Percentiles rank a stretch among this genome's conserved stretches.
Conservation (phyloP, 2,113 vertebrate species). For the Scomber colias region DNA sequence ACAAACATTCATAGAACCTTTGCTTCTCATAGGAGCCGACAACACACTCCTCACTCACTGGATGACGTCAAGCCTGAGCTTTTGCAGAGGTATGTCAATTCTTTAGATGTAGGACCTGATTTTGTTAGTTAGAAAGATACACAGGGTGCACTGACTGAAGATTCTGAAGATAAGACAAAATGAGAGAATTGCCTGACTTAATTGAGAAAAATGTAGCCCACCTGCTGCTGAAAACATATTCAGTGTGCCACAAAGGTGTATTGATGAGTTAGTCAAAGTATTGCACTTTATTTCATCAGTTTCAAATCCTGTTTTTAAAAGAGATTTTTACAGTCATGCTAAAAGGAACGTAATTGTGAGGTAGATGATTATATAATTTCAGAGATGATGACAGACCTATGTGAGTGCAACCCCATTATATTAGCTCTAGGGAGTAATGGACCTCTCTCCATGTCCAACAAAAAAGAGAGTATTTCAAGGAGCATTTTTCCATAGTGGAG, state of each 20-base stretch:
- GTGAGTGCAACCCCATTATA: neutral
- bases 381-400: neutral
- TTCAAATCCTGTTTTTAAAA: too few relatives aligned
- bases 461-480: constrained; percentile 19
- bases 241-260: too few relatives aligned
- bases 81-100: constrained; percentile 26
- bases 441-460: constrained; percentile 13
- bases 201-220: constrained; percentile 12
- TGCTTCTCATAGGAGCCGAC: constrained; percentile 37
- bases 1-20: constrained; percentile 47
- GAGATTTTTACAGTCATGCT: too few relatives aligned
- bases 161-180: constrained; percentile 12
- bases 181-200: constrained; percentile 20
- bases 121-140: neutral
- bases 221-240: constrained; percentile 3
- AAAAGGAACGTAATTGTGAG: too few relatives aligned
- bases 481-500: constrained; percentile 3
- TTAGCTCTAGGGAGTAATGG: neutral
- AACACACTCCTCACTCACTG: constrained; percentile 47
- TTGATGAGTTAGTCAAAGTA: too few relatives aligned
- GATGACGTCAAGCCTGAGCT: constrained; percentile 34
- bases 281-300: too few relatives aligned
- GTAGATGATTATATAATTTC: too few relatives aligned
- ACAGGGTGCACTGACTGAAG: constrained; percentile 17
- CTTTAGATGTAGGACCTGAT: constrained; percentile 20